Evolutionary conservation across 2,113 vertebrate species (phyloP).

Genomic region (Heterotilapia buettikoferi): DNA sequence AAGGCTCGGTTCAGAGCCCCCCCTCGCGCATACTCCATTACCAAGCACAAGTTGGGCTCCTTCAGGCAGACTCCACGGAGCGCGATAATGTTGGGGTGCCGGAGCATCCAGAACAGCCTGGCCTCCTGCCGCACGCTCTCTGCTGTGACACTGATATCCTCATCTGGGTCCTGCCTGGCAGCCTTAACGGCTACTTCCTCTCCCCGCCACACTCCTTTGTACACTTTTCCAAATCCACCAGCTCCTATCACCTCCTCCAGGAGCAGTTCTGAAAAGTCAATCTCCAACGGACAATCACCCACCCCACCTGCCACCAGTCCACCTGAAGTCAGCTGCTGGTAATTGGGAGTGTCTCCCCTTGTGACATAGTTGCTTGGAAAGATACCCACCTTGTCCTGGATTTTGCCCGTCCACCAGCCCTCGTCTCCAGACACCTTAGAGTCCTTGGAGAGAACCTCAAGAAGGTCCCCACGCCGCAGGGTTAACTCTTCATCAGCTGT

Average conservation of each 20-base stretch:
- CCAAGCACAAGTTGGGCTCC: slow-evolving; percentile 85
- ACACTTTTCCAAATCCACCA: slow-evolving; percentile 89
- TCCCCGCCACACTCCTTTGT: slow-evolving; percentile 78
- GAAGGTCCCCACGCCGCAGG: slow-evolving; percentile 79
- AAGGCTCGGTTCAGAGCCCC: slow-evolving; percentile 83
- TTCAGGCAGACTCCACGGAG: slow-evolving; percentile 82
- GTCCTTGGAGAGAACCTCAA: slow-evolving; percentile 88
- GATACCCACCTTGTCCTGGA: slow-evolving; percentile 85
- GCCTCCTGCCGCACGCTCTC: slow-evolving; percentile 86
- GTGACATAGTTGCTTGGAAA: slow-evolving; percentile 89
- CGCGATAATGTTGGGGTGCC: slow-evolving; percentile 85
- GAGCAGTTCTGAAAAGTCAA: slow-evolving; percentile 80
- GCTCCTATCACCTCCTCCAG: slow-evolving; percentile 88
- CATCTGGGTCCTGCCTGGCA: slow-evolving; percentile 82
- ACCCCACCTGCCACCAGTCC: slow-evolving; percentile 54
- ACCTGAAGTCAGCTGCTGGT: slow-evolving; percentile 61
- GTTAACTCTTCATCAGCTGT: slow-evolving; percentile 86
- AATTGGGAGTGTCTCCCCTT: slow-evolving; percentile 63
- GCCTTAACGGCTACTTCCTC: slow-evolving; percentile 87
- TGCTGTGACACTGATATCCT: slow-evolving; percentile 80
- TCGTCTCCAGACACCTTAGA: slow-evolving; percentile 87
- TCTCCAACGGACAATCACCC: slow-evolving; percentile 75
- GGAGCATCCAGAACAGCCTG: slow-evolving; percentile 84
- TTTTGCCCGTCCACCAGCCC: slow-evolving; percentile 90
- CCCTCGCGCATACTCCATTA: slow-evolving; percentile 88